phyloP scores from a whole-genome alignment of 2,888 invertebrate genomes.

The Limnephilus rhombicus region DNA sequence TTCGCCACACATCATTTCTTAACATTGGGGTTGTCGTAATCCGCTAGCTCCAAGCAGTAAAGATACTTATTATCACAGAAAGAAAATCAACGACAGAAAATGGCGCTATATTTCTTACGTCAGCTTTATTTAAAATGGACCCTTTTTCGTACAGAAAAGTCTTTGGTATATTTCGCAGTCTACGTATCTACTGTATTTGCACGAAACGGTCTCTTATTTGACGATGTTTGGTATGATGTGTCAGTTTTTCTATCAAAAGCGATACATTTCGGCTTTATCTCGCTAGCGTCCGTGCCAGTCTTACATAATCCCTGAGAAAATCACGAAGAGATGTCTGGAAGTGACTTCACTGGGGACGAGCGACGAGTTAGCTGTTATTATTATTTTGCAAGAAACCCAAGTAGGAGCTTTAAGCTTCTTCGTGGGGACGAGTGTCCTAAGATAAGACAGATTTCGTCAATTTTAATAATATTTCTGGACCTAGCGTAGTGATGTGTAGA shows the following conservation, averaged over 20 bases:
- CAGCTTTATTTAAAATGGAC: not conserved
- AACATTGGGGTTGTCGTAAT: not conserved
- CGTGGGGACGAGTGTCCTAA: not conserved
- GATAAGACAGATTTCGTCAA: not conserved
- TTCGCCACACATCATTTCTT: not conserved
- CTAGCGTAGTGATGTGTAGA: not conserved
- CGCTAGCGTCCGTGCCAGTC: not conserved
- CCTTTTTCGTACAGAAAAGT: not conserved
- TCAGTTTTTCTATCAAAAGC: conserved; percentile 2
- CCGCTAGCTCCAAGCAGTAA: not conserved
- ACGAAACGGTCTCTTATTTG: not conserved
- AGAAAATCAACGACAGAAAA: not conserved
- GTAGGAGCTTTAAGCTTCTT: not conserved
- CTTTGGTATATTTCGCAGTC: not conserved
- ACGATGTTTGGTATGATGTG: conserved; percentile 3
- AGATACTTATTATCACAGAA: not conserved
- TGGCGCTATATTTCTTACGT: not conserved
- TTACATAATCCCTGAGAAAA: not conserved
- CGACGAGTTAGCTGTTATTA: not conserved
- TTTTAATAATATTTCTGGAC: conserved; percentile 27
- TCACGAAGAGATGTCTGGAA: conserved; percentile 18
- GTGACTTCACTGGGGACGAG: not conserved
- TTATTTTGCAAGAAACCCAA: conserved; percentile 3
- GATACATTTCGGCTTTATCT: conserved; percentile 6
- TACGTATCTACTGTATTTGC: not conserved